Evolutionary conservation across 2,888 invertebrate species (phyloP).

Genomic region (Ormyrus pomaceus): DNA sequence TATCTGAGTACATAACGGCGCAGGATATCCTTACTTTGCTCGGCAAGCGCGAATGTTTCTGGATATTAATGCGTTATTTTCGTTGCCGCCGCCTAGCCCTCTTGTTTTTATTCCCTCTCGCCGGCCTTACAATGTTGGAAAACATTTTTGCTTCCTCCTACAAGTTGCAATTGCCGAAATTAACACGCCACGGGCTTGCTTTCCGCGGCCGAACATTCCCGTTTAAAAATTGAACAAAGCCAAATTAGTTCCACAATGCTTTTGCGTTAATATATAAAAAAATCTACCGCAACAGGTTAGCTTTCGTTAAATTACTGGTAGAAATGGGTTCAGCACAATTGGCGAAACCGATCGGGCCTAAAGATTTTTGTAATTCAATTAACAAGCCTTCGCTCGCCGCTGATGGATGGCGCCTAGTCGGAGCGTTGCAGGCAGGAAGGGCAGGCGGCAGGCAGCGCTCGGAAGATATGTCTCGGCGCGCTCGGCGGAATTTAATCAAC

Average conservation of each 20-base stretch:
- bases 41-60: slow-evolving; percentile 33
- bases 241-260: no score
- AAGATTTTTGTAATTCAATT: slow-evolving; percentile 3
- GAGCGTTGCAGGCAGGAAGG: background rate
- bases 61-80: slow-evolving; percentile 56
- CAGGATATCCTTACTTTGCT: slow-evolving; percentile 19
- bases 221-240: no score
- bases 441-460: background rate
- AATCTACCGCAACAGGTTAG: no score
- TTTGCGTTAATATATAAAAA: no score
- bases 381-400: background rate
- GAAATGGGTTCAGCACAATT: no score
- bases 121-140: background rate
- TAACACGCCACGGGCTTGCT: no score
- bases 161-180: background rate
- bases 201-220: no score
- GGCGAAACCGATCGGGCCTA: background rate
- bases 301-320: no score
- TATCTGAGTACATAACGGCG: slow-evolving; percentile 59
- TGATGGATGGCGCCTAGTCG: slow-evolving; percentile 25
- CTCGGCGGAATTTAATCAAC: slow-evolving; percentile 64
- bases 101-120: background rate
- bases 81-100: slow-evolving; percentile 2
- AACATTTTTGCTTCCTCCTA: background rate
- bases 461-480: no score